A percentile compares a stretch with the other conserved stretches of the same genome.
Evolutionary conservation across 2,113 vertebrate genomes (phyloP).

Genomic region (Microcebus murinus): DNA sequence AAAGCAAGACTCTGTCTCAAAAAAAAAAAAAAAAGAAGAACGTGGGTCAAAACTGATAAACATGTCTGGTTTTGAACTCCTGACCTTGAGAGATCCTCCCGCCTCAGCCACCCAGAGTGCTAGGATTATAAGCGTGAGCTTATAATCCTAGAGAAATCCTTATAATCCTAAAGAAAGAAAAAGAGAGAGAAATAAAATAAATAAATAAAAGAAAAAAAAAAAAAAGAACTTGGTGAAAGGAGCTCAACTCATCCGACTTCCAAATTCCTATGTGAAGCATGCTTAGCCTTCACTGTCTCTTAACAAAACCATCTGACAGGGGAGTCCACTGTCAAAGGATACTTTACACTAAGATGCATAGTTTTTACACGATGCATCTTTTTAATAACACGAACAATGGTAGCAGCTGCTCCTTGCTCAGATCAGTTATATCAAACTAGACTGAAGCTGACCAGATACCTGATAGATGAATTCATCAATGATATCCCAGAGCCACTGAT

Average conservation of each 20-base stretch:
- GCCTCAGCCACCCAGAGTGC: no score
- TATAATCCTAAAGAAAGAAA: no score
- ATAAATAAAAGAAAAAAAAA: no score
- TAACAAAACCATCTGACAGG: not conserved
- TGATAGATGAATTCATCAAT: slow-evolving; percentile 99
- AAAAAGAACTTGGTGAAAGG: no score
- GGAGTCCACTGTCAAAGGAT: not conserved
- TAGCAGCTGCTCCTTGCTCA: not conserved
- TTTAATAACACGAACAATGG: not conserved
- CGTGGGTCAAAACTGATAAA: no score
- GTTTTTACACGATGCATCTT: not conserved
- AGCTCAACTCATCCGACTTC: not conserved
- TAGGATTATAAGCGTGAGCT: no score
- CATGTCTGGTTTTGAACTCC: no score
- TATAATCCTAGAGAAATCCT: no score
- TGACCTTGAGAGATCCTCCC: no score
- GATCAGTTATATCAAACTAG: not conserved
- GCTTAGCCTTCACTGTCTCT: not conserved
- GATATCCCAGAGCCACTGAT: slow-evolving; percentile 99
- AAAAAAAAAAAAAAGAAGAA: no score
- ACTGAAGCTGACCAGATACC: slow-evolving; percentile 81
- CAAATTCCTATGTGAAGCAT: not conserved
- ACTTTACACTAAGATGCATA: not conserved
- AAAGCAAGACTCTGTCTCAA: no score
- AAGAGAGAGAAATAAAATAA: no score